A percentile compares a stretch with the other conserved stretches of the same genome.
Evolutionary conservation across 2,888 invertebrate genomes (phyloP).

Genomic region (Poecilus cupreus): DNA sequence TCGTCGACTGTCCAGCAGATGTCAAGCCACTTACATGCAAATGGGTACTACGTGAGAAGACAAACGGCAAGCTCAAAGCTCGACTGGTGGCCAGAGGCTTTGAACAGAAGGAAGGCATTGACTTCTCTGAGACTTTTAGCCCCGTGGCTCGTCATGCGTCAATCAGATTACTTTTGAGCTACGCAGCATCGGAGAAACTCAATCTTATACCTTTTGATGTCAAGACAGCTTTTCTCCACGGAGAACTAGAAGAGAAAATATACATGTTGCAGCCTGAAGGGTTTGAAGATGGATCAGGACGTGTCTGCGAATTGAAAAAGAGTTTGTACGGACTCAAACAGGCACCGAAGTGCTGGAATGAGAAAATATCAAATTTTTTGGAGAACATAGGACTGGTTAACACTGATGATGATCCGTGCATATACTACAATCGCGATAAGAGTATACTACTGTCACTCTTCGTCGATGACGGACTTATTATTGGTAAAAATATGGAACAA

Average conservation of each 20-base stretch:
- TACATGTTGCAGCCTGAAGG: constrained; percentile 51
- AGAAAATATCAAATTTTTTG: constrained; percentile 7
- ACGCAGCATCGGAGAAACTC: constrained; percentile 54
- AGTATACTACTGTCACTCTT: constrained; percentile 34
- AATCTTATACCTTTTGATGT: constrained; percentile 60
- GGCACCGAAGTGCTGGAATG: too few relatives aligned
- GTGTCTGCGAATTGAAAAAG: constrained; percentile 39
- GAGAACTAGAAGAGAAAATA: constrained; percentile 49
- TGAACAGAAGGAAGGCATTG: constrained; percentile 60
- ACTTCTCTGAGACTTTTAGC: constrained; percentile 63
- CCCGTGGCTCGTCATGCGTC: constrained; percentile 63
- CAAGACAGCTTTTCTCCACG: constrained; percentile 60
- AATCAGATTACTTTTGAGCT: constrained; percentile 63
- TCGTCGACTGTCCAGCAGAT: constrained; percentile 50
- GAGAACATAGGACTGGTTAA: constrained; percentile 41
- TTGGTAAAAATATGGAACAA: constrained; percentile 27
- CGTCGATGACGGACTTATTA: constrained; percentile 32
- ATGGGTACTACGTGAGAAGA: constrained; percentile 60
- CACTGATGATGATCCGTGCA: constrained; percentile 41
- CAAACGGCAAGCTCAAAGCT: constrained; percentile 24
- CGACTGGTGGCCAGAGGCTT: constrained; percentile 61
- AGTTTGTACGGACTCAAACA: constrained; percentile 46
- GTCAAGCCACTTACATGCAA: constrained; percentile 61
- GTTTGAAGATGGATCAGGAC: constrained; percentile 46
- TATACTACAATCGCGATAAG: constrained; percentile 9